Base-by-base conservation (phyloP, 2,797 vertebrate species). In the Channallabes apus region DNA sequence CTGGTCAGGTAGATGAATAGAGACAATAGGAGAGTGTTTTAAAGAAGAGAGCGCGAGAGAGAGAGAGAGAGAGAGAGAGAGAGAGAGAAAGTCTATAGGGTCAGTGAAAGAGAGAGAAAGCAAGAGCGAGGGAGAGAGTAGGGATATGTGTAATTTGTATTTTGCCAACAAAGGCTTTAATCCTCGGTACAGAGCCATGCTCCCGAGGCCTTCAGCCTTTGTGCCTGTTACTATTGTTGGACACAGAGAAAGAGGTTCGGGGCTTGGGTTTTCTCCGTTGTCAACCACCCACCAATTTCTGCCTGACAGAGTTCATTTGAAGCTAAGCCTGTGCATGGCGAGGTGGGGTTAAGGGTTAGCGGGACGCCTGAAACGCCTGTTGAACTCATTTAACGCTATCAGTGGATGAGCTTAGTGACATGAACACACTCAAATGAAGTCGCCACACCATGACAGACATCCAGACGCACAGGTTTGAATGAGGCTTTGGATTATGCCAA, bases 131-230 rank as follows among this genome's bases (percentile, higher is more conserved):
- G 18, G 75, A 77, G 54, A 62, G 58, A 79, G 22, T 94, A 93
- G 92, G 90, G 92, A 88, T 87, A 95, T 94, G 94, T 95, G 95
- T 97, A 96, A 97, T 97, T 97, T 97, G 95, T 97, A 95, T 97
- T 97, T 96, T 96, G 96, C 96, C 97, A 97, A 97, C 96, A 97
- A 97, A 96, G 94, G 92, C 93, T 91, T 94, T 97, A 96, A 97
- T 97, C 96, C 95, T 93, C 92, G 94, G 92, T 94, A 93, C 94
- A 93, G 93, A 91, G 92, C 91, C 84, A 86, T 93, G 93, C 92
- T 93, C 91, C 91, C 91, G 91, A 94, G 91, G 93, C 88, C 92
- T 89, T 82, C 83, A 86, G 87, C 83, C 93, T 96, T 96, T 96
- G 96, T 96, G 88, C 65, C 93, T 91, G 91, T 89, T 90, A 89